phyloP scores from a whole-genome alignment of 2,797 vertebrate genomes.

The Urophycis tenuis region DNA sequence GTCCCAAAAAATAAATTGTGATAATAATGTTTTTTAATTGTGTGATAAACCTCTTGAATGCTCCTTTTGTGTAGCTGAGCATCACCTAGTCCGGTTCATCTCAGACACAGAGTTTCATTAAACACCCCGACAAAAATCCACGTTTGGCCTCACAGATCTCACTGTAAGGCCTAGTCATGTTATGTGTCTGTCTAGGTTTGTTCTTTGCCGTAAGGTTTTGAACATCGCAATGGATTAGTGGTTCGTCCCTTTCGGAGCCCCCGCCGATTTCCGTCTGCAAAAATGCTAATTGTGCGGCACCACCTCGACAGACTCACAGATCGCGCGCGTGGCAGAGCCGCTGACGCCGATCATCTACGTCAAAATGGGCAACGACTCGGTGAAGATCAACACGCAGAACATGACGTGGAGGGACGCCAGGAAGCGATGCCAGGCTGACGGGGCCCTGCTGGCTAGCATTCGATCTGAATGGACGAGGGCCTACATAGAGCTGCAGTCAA shows the following conservation, averaged over 20 bases:
- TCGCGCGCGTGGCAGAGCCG: constrained; percentile 29
- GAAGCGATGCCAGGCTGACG: constrained; percentile 59
- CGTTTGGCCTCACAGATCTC: not conserved
- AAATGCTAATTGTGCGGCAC: not conserved
- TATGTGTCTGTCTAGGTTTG: not conserved
- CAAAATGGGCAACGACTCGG: constrained; percentile 72
- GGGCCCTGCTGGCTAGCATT: constrained; percentile 73
- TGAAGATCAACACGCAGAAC: constrained; percentile 69
- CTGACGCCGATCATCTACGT: constrained; percentile 51
- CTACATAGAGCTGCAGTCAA: constrained; percentile 69
- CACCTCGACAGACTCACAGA: constrained; percentile 36
- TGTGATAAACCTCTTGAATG: not conserved
- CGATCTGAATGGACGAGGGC: constrained; percentile 73
- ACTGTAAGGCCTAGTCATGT: not conserved
- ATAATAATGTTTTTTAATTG: not conserved
- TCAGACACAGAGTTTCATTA: not conserved
- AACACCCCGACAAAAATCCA: not conserved
- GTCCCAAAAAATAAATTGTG: not conserved
- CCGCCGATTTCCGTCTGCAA: not conserved
- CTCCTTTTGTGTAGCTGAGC: not conserved
- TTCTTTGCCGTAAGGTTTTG: not conserved
- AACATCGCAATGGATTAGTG: not conserved
- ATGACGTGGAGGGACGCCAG: constrained; percentile 77
- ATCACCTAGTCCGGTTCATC: not conserved
- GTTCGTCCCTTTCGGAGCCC: not conserved